Percentiles rank a stretch among this genome's conserved stretches.
Evolutionary conservation across 2,888 invertebrate species (phyloP).

Genomic region (Drosophila ezoana): DNA sequence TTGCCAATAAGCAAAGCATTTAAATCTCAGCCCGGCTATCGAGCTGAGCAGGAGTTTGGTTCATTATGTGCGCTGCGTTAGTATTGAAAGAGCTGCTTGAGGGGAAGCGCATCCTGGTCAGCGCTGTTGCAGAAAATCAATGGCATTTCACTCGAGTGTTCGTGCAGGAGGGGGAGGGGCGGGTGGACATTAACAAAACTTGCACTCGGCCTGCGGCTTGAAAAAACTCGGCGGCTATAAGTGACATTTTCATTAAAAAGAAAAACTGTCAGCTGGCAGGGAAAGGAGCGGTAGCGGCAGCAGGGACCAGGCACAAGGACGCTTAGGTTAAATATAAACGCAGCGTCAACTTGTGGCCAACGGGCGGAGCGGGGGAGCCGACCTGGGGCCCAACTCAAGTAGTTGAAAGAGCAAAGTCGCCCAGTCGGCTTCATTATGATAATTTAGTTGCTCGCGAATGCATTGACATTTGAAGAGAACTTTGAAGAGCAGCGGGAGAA

Average conservation of each 20-base stretch:
- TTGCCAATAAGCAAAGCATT: slow-evolving; percentile 58
- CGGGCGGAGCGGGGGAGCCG: background rate
- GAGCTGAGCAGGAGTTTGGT: slow-evolving; percentile 21
- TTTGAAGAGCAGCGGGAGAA: slow-evolving; percentile 55
- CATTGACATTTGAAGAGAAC: slow-evolving; percentile 78
- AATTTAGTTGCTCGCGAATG: slow-evolving; percentile 71
- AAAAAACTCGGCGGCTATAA: slow-evolving; percentile 55
- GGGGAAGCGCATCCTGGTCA: slow-evolving; percentile 38
- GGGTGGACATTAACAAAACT: slow-evolving; percentile 40
- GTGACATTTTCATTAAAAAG: slow-evolving; percentile 78
- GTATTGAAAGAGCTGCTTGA: slow-evolving; percentile 28
- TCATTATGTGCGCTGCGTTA: slow-evolving; percentile 52
- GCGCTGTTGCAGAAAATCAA: slow-evolving; percentile 76
- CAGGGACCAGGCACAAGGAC: slow-evolving; percentile 13
- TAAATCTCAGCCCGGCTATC: slow-evolving; percentile 14
- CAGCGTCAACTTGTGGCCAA: slow-evolving; percentile 30
- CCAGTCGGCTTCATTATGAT: slow-evolving; percentile 79
- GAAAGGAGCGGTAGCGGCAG: background rate
- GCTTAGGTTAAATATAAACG: slow-evolving; percentile 40
- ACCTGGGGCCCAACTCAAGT: slow-evolving; percentile 59
- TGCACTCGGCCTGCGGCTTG: slow-evolving; percentile 50
- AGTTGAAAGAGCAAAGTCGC: slow-evolving; percentile 68
- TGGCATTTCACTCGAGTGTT: slow-evolving; percentile 52
- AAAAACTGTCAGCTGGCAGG: slow-evolving; percentile 47
- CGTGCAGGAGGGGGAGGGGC: slow-evolving; percentile 13